Evolutionary conservation across 92 coral and sea anemone genomes (phyloP).

Genomic region (Ricordea florida): DNA sequence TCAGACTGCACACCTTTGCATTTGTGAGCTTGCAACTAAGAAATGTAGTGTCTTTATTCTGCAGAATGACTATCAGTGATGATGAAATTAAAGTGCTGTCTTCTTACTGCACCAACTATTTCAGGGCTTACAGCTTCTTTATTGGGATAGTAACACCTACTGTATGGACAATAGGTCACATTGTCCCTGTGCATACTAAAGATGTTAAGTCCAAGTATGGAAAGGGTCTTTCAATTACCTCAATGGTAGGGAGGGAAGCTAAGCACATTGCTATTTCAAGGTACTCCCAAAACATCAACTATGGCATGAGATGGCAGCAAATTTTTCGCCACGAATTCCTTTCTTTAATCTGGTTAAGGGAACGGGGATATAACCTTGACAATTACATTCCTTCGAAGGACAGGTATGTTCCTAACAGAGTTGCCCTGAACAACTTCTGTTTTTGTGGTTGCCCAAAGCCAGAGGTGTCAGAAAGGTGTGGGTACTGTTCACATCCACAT

Average conservation of each 20-base stretch:
- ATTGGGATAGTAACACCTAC: conserved; percentile 11
- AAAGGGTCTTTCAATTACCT: conserved; percentile 31
- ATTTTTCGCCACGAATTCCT: conserved; percentile 21
- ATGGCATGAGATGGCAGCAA: conserved; percentile 47
- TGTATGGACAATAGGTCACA: conserved; percentile 17
- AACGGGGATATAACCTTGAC: neutral
- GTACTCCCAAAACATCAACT: conserved; percentile 43
- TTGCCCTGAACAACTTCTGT: neutral
- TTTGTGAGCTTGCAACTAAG: conserved; percentile 18
- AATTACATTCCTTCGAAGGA: conserved; percentile 8
- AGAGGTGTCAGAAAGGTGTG: neutral
- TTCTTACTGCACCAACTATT: conserved; percentile 26
- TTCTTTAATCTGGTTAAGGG: conserved; percentile 7
- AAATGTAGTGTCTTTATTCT: conserved; percentile 11
- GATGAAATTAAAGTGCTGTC: conserved; percentile 5
- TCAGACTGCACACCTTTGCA: conserved; percentile 25
- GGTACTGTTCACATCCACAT: conserved; percentile 11
- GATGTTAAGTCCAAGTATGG: conserved; percentile 30
- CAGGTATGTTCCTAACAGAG: conserved; percentile 4
- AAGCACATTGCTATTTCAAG: conserved; percentile 57
- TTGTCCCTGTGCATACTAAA: conserved; percentile 37
- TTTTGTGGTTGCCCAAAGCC: conserved; percentile 3
- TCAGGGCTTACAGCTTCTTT: conserved; percentile 20
- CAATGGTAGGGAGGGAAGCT: conserved; percentile 59
- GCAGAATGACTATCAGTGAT: conserved; percentile 13